Percentiles rank a stretch among this genome's conserved stretches.
phyloP scores from a whole-genome alignment of 2,113 vertebrate species.

The Eudyptes chrysolophus region DNA sequence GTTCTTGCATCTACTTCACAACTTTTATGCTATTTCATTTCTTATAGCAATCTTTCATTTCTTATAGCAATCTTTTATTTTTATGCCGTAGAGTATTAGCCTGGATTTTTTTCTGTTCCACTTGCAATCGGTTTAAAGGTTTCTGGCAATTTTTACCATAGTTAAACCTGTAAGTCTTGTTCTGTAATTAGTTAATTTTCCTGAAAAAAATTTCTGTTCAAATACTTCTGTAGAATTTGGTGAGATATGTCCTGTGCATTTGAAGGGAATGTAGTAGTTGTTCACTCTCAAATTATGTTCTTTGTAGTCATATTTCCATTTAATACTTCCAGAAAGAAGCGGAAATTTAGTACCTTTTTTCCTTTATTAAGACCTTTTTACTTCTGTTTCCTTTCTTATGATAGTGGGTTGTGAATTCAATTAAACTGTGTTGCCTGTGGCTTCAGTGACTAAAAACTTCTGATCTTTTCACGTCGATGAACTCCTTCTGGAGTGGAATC shows the following conservation, averaged over 20 bases:
- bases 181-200: neutral
- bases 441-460: neutral
- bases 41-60: neutral
- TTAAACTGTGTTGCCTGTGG: neutral
- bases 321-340: neutral
- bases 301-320: neutral
- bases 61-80: neutral
- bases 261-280: neutral
- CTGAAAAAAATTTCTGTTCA: neutral
- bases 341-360: neutral
- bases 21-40: neutral
- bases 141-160: neutral
- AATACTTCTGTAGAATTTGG: neutral
- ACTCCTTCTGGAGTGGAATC: neutral
- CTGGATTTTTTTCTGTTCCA: neutral
- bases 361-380: neutral
- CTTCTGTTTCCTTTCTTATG: neutral
- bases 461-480: neutral
- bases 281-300: neutral
- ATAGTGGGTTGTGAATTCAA: neutral
- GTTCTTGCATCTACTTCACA: neutral
- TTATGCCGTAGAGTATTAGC: neutral
- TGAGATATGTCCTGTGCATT: neutral
- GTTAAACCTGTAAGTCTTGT: neutral
- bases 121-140: neutral